phyloP scores from a whole-genome alignment of 2,888 invertebrate genomes.

The Brachypterus glaber region DNA sequence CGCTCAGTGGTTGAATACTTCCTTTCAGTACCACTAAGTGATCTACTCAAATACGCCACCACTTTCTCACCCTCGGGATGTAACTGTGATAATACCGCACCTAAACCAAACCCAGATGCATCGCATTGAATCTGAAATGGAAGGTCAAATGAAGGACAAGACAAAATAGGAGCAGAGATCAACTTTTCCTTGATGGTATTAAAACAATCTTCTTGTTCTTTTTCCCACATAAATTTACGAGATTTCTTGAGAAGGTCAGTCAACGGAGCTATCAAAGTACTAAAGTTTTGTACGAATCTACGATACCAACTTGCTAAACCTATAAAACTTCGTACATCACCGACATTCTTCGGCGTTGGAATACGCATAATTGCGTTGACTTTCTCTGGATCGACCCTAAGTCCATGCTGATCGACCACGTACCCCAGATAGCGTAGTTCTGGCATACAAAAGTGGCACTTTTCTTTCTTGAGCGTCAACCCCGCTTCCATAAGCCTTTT shows the following conservation, averaged over 20 bases:
- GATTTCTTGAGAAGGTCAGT: conserved; percentile 15
- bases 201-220: conserved; percentile 14
- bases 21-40: conserved; percentile 15
- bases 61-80: no score
- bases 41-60: conserved; percentile 15
- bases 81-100: no score
- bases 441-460: conserved; percentile 15
- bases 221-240: conserved; percentile 14
- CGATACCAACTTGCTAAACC: conserved; percentile 20
- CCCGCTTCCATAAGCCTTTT: conserved; percentile 14
- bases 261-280: conserved; percentile 10
- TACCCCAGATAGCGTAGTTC: conserved; percentile 18
- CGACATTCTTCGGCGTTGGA: conserved; percentile 16
- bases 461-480: conserved; percentile 18
- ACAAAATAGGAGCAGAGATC: conserved; percentile 15
- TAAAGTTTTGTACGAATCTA: conserved; percentile 17
- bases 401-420: conserved; percentile 13
- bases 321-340: conserved; percentile 16
- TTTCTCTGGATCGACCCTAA: conserved; percentile 14
- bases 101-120: no score
- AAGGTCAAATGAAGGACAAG: conserved; percentile 19
- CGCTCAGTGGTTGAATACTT: conserved; percentile 18
- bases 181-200: no score
- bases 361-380: conserved; percentile 12
- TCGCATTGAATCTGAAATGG: no score